These are phyloP conservation scores for Melanotaenia duboulayi DNA, from an alignment of 2,113 vertebrate species.

Conservation along the genomic window DNA sequence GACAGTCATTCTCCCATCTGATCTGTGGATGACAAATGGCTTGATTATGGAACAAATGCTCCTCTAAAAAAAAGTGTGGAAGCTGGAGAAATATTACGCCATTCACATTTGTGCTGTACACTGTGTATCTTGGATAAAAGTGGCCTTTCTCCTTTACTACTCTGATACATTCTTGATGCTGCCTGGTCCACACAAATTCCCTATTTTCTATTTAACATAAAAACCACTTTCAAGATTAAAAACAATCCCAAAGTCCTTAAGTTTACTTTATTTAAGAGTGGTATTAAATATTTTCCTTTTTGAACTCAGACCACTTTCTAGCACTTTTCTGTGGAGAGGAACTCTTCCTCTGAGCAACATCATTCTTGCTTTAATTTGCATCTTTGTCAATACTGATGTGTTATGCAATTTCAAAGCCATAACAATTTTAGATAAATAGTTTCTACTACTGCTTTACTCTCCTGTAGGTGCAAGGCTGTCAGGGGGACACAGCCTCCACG, in stretches of 20 bases:
- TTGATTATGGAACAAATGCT: constrained; percentile 51
- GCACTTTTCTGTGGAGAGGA: constrained; percentile 4
- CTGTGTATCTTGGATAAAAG: constrained; percentile 37
- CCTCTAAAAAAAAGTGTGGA: constrained; percentile 41
- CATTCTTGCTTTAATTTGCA: constrained; percentile 11
- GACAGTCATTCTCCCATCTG: constrained; percentile 55
- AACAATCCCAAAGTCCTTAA: constrained; percentile 7
- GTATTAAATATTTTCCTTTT: constrained; percentile 23
- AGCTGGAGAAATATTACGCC: constrained; percentile 50
- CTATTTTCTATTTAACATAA: constrained; percentile 8
- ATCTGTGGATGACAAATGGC: constrained; percentile 60
- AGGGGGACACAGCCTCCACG: constrained; percentile 95
- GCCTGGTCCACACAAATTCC: neutral
- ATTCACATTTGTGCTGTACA: constrained; percentile 27
- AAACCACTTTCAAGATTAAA: constrained; percentile 23
- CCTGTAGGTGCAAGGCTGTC: constrained; percentile 88
- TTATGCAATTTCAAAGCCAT: constrained; percentile 46
- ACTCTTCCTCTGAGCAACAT: constrained; percentile 15
- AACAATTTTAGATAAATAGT: constrained; percentile 37
- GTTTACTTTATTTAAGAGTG: constrained; percentile 33
- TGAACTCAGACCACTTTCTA: constrained; percentile 18
- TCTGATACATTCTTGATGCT: constrained; percentile 15
- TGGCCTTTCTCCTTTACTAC: constrained; percentile 9
- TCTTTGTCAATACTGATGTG: constrained; percentile 29
- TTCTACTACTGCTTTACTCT: neutral